Evolutionary conservation across 2,797 vertebrate genomes (phyloP).

Genomic region (Nothura maculosa): DNA sequence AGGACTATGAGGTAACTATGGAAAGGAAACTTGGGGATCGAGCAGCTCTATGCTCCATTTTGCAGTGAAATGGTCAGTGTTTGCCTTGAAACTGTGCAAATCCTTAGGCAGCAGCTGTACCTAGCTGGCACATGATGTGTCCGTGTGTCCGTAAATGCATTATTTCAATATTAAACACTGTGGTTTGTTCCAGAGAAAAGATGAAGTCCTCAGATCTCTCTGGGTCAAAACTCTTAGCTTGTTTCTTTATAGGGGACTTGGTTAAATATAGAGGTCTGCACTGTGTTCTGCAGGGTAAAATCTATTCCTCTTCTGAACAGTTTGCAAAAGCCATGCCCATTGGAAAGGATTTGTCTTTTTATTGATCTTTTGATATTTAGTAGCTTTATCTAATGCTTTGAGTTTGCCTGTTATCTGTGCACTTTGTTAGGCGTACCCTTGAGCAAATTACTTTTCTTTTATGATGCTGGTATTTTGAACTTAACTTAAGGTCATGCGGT

Average conservation of each 20-base stretch:
- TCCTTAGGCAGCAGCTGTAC: background rate
- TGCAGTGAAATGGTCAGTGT: background rate
- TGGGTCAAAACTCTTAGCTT: background rate
- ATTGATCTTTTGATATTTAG: background rate
- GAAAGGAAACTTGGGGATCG: background rate
- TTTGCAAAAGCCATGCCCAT: background rate
- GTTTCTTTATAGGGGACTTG: background rate
- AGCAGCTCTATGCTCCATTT: background rate
- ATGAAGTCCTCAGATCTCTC: background rate
- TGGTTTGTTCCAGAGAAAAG: background rate
- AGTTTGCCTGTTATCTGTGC: background rate
- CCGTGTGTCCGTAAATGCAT: background rate
- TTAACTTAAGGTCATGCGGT: background rate
- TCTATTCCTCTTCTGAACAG: background rate
- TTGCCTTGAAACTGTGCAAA: background rate
- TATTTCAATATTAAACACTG: background rate
- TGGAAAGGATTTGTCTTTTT: background rate
- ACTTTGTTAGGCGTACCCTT: background rate
- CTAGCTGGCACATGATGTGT: background rate
- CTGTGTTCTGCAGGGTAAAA: background rate
- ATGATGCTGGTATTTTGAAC: background rate
- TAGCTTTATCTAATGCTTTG: background rate
- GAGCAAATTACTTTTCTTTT: background rate
- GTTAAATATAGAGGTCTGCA: background rate
- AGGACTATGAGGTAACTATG: background rate